Evolutionary conservation across 2,797 vertebrate species (phyloP).

Genomic region (Phrynocephalus guinanensis): DNA sequence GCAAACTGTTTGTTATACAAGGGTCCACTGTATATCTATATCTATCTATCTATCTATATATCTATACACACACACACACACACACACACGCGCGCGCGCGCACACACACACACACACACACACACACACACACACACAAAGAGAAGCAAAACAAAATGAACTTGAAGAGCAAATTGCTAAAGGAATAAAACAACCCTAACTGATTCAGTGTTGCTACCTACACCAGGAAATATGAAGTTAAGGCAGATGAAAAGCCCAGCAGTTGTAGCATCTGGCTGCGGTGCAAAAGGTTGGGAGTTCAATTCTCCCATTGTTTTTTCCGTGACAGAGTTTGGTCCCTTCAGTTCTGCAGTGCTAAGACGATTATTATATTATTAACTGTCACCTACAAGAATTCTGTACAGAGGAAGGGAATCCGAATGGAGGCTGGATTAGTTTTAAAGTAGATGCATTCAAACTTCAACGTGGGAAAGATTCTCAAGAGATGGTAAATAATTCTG

Average conservation of each 20-base stretch:
- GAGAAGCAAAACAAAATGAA: not conserved
- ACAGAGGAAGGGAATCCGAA: not conserved
- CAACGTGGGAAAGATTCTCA: not conserved
- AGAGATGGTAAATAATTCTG: constrained; percentile 8
- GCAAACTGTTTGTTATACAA: no score
- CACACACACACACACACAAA: not conserved
- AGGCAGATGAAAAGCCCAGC: not conserved
- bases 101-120: no score
- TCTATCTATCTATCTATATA: no score
- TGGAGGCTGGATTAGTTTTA: not conserved
- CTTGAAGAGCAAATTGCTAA: not conserved
- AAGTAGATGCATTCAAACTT: not conserved
- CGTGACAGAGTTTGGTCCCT: no score
- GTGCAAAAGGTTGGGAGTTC: no score
- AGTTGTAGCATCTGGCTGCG: not conserved
- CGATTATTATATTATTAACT: not conserved
- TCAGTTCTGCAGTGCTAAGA: no score
- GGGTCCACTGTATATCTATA: no score
- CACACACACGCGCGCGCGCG: no score
- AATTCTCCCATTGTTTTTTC: no score
- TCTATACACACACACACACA: no score
- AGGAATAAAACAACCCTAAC: not conserved
- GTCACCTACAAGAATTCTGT: not conserved
- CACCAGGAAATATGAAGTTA: not conserved
- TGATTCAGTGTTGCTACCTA: not conserved